A percentile compares a stretch with the other conserved stretches of the same genome.
phyloP scores from a whole-genome alignment of 2,113 vertebrate genomes.

The Tragulus kanchil region DNA sequence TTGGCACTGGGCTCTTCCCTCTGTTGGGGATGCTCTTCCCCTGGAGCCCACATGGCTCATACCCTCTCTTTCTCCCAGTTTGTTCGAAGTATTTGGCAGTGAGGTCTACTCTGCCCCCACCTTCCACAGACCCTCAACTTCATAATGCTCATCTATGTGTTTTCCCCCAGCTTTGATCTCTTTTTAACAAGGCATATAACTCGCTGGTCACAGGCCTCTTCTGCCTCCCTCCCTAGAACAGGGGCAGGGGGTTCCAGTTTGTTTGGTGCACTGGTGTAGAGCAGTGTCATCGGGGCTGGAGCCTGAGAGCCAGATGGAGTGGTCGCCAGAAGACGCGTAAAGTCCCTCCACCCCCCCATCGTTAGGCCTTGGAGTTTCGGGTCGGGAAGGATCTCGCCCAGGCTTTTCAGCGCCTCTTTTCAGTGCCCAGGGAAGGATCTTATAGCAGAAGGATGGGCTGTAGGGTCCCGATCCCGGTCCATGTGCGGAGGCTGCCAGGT shows the following conservation, averaged over 20 bases:
- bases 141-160: not conserved
- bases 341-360: no score
- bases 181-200: not conserved
- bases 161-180: not conserved
- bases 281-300: not conserved
- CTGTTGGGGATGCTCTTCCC: not conserved
- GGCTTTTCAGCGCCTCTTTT: no score
- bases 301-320: not conserved
- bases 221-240: not conserved
- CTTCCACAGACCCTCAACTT: not conserved
- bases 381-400: not conserved
- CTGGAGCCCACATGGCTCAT: fast-evolving
- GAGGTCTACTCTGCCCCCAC: not conserved
- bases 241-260: not conserved
- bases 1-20: no score
- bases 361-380: not conserved
- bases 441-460: not conserved
- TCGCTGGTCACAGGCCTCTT: fast-evolving
- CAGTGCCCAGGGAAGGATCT: not conserved
- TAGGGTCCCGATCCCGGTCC: not conserved
- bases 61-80: not conserved
- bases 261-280: not conserved
- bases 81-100: not conserved
- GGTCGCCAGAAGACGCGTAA: not conserved
- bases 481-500: fast-evolving